Evolutionary conservation across 1,140 invertebrate species (phyloP), one percentile per base, ranked within the genome.

Genomic region (Drosophila auraria): DNA sequence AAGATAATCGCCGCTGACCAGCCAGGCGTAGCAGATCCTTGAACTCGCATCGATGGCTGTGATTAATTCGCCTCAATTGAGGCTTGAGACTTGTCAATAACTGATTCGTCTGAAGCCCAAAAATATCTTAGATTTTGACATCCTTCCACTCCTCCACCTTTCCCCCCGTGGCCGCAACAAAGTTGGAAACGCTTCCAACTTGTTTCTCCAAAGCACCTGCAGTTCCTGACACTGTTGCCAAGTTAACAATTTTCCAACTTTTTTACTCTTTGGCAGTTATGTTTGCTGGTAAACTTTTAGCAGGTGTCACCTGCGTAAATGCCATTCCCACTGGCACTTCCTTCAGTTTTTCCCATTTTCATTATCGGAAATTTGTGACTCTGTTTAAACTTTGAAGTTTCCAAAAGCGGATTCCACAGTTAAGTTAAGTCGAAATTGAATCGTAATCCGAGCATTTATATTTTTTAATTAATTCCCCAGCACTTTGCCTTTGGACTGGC

Each of bases 41-140:
- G 36, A 33, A 42, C 17, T 25, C 12, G 17, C 30, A 27, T 70
- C 30, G 57, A 40, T 40, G 38, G 36, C 36, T 33, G 27, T 25
- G 51, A 58, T 72, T 72, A 59, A 71, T 71, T 71, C 30, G 69
- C 23, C 25, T 68, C 25, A 58, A 59, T 58, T 70, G 69, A 9
- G 15, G 17, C 12, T 27, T 58, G 65, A 33, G 51, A 58, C 12
- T 38, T 47, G 40, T 20, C 62, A 60, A 42, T 59, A 40, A 49
- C 36, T 60, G 36, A 40, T 40, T 23, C 3, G 15, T 44, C n/a
- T 27, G 3, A 15, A 15, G 54, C 8, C 20, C 54, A 25, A 36
- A 57, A 23, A n/a, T 40, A 57, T 57, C 4, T 9, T 8, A n/a
- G n/a, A 44, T 17, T 17, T 17, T n/a, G n/a, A 17, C 42, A 42